Evolutionary conservation across 1,140 invertebrate species (phyloP).

Genomic region (Drosophila varians): DNA sequence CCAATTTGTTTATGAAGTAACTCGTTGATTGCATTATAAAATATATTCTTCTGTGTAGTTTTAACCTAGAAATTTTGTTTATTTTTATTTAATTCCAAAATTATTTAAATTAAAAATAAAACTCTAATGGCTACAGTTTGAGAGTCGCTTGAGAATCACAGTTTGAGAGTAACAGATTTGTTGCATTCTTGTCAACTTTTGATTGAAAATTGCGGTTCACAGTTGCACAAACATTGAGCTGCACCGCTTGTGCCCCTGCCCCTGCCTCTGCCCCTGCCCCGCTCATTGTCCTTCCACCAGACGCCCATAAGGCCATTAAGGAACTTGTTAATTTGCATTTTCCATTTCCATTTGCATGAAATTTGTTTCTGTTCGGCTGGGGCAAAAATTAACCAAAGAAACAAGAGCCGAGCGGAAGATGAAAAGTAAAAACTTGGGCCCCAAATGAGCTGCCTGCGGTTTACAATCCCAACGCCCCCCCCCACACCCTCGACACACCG

Average conservation of each 20-base stretch:
- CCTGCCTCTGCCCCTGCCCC: background rate
- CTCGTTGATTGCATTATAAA: too few relatives aligned
- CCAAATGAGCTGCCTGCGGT: constrained; percentile 54
- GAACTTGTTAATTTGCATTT: constrained; percentile 61
- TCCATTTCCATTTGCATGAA: constrained; percentile 52
- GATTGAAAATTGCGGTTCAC: constrained; percentile 17
- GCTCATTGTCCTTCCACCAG: background rate
- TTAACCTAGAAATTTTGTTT: background rate
- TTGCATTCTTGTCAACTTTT: constrained; percentile 19
- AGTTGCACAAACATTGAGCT: constrained; percentile 12
- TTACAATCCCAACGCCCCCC: background rate
- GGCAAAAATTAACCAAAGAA: constrained; percentile 27
- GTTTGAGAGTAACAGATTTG: background rate
- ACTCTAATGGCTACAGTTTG: background rate
- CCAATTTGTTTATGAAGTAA: background rate
- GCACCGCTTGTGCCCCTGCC: background rate
- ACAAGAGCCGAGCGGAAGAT: constrained; percentile 16
- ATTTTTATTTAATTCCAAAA: too few relatives aligned
- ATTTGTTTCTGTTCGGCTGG: constrained; percentile 32
- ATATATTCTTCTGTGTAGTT: too few relatives aligned
- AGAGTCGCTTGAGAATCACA: background rate
- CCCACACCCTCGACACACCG: too few relatives aligned
- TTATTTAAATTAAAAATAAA: background rate
- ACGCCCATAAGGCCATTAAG: constrained; percentile 40
- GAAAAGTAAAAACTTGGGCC: constrained; percentile 29